Evolutionary conservation across 2,797 vertebrate genomes (phyloP).

Genomic region (Cossypha niveicapilla): DNA sequence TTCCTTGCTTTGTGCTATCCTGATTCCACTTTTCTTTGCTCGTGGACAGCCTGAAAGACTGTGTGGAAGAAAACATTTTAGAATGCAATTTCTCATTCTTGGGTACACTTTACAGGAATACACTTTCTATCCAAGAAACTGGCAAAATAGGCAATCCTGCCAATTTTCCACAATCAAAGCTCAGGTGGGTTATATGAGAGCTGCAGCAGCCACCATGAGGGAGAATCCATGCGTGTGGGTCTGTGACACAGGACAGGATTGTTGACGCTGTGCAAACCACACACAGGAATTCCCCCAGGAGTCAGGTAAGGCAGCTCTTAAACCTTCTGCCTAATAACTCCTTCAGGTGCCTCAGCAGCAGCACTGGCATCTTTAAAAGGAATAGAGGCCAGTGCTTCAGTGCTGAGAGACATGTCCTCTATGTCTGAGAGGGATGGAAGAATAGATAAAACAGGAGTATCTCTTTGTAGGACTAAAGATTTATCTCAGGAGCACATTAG

Average conservation of each 20-base stretch:
- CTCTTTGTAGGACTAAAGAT: neutral
- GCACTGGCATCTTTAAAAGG: neutral
- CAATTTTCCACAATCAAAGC: neutral
- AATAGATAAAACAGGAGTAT: neutral
- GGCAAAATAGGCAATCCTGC: neutral
- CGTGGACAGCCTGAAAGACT: slow-evolving; percentile 99
- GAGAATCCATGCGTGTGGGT: neutral
- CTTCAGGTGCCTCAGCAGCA: neutral
- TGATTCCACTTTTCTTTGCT: slow-evolving; percentile 97
- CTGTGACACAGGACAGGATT: neutral
- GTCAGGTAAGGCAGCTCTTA: neutral
- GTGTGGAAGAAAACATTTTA: slow-evolving; percentile 51
- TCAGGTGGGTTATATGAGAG: neutral
- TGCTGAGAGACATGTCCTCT: neutral
- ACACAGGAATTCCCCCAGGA: neutral
- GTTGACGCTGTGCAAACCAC: neutral
- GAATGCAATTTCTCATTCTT: neutral
- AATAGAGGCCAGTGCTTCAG: neutral
- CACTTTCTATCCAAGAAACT: neutral
- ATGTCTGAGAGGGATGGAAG: neutral
- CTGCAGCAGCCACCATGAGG: neutral
- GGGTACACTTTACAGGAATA: neutral
- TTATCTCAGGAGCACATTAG: neutral
- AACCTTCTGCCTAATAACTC: neutral
- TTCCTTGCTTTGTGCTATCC: slow-evolving; percentile 98